Percentiles rank a stretch among this genome's conserved stretches.
Conservation (phyloP, 2,113 vertebrate species). For the Chaetorhynchus papuensis region DNA sequence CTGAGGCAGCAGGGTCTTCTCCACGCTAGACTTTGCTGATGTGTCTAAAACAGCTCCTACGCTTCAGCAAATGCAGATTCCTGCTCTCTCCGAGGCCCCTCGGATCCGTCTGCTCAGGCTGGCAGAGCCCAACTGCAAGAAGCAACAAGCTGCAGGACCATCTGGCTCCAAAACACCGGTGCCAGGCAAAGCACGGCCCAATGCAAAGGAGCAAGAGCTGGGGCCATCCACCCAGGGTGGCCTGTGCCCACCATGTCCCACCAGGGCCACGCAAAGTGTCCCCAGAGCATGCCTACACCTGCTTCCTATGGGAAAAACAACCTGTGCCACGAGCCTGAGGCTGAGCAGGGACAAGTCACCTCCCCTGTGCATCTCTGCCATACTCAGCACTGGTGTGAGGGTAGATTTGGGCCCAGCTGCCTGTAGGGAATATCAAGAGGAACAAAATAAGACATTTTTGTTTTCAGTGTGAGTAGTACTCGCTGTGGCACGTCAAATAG, state of each 20-base stretch:
- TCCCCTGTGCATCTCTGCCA: background rate
- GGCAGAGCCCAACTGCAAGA: background rate
- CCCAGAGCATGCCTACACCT: background rate
- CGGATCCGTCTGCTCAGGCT: slow-evolving; percentile 1
- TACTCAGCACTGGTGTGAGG: background rate
- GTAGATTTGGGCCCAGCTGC: background rate
- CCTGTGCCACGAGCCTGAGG: background rate
- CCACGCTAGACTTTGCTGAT: background rate
- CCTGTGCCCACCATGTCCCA: background rate
- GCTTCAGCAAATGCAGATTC: background rate
- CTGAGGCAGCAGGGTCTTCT: slow-evolving; percentile 9
- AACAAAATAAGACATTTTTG: background rate
- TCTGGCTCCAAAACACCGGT: background rate
- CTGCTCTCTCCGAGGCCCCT: background rate
- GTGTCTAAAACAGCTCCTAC: slow-evolving; percentile 3
- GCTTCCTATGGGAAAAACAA: background rate
- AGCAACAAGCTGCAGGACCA: slow-evolving; percentile 20
- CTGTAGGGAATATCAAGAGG: background rate
- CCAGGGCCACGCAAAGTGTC: background rate
- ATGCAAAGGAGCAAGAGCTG: background rate
- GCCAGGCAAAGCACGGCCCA: background rate
- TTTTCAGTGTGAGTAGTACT: background rate
- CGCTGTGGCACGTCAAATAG: background rate
- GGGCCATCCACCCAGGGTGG: background rate
- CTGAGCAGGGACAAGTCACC: background rate